phyloP scores from a whole-genome alignment of 2,888 invertebrate genomes.

The Drosophila niveifrons region DNA sequence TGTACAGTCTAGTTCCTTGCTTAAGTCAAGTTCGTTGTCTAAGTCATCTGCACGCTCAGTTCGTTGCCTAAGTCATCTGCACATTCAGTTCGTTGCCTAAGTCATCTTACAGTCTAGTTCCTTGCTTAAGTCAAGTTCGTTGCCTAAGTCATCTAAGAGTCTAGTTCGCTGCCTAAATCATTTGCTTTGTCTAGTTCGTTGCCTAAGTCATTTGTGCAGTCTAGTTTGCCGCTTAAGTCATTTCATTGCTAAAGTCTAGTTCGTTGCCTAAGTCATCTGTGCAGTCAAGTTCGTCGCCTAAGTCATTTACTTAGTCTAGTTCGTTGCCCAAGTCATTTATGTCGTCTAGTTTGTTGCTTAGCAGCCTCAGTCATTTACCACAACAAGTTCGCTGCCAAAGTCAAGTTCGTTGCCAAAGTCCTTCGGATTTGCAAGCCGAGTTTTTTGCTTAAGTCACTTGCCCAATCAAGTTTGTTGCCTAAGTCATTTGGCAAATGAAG shows the following conservation, averaged over 20 bases:
- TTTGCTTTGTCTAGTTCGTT: neutral
- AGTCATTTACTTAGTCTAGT: too few relatives aligned
- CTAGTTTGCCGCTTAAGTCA: conserved; percentile 14
- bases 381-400: conserved; percentile 12
- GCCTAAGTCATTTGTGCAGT: conserved; percentile 6
- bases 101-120: too few relatives aligned
- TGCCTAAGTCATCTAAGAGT: too few relatives aligned
- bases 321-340: neutral
- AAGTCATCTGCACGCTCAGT: conserved; percentile 2
- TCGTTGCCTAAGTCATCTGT: too few relatives aligned
- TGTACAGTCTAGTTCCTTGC: conserved; percentile 11
- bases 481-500: conserved; percentile 16
- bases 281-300: too few relatives aligned
- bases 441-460: conserved; percentile 23
- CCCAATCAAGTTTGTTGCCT: conserved; percentile 10
- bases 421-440: neutral
- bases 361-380: conserved; percentile 6
- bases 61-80: conserved; percentile 15
- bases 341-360: neutral
- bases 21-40: conserved; percentile 13
- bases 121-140: too few relatives aligned
- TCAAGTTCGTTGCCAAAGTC: conserved; percentile 26
- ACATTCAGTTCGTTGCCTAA: conserved; percentile 15
- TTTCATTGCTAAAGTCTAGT: too few relatives aligned
- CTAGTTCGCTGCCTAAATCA: too few relatives aligned